These are phyloP conservation scores for Gulo gulo DNA, from an alignment of 2,113 vertebrate genomes.

Conservation along the genomic window DNA sequence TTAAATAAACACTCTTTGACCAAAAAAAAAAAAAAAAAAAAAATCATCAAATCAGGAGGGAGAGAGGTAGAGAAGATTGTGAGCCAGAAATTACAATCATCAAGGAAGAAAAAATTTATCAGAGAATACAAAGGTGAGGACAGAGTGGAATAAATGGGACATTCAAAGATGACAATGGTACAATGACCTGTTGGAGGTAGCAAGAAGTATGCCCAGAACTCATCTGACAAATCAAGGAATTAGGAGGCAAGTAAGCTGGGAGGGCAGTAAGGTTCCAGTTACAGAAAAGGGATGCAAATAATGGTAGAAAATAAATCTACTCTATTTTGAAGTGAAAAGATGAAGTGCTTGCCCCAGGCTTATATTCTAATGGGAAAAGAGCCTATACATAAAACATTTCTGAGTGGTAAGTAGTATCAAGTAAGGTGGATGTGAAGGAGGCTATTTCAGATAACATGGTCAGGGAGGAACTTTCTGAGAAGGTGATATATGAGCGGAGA, in stretches of 20 bases:
- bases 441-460: not conserved
- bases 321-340: not conserved
- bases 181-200: not conserved
- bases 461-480: not conserved
- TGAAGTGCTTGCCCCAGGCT: not conserved
- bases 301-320: not conserved
- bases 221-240: not conserved
- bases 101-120: not conserved
- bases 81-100: not conserved
- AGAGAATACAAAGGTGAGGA: not conserved
- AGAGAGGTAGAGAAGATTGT: not conserved
- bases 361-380: not conserved
- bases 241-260: not conserved
- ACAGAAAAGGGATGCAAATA: not conserved
- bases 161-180: not conserved
- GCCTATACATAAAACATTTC: not conserved
- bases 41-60: not conserved
- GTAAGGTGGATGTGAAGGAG: not conserved
- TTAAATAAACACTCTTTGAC: not conserved
- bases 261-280: not conserved
- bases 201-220: not conserved
- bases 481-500: not conserved
- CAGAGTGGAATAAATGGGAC: not conserved
- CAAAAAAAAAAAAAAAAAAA: not conserved
- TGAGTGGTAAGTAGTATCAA: not conserved